Evolutionary conservation across 2,113 vertebrate species (phyloP).

Genomic region (Gopherus evgoodei): DNA sequence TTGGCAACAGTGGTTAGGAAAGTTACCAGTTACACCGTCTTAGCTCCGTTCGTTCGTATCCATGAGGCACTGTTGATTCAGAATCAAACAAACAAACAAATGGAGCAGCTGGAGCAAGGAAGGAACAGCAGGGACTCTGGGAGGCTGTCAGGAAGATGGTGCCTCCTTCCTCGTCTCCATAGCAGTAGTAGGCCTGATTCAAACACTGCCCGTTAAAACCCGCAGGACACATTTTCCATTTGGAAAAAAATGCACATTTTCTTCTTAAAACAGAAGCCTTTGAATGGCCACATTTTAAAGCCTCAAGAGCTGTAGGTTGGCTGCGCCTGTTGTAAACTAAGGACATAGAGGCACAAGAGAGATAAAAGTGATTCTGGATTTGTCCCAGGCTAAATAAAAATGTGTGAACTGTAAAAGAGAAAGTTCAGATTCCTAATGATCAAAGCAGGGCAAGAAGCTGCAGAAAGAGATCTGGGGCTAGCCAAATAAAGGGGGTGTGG

Average conservation of each 20-base stretch:
- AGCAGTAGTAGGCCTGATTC: neutral
- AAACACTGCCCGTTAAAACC: neutral
- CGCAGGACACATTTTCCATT: neutral
- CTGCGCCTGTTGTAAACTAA: neutral
- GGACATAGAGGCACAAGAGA: neutral
- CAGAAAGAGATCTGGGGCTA: neutral
- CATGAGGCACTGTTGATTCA: neutral
- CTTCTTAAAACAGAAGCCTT: neutral
- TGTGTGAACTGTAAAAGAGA: neutral
- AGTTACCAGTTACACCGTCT: neutral
- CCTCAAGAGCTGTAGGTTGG: neutral
- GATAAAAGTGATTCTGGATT: neutral
- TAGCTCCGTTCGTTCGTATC: neutral
- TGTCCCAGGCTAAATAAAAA: neutral
- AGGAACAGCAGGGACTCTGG: neutral
- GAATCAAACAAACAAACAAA: neutral
- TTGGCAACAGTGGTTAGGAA: accelerated
- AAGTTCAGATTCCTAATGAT: neutral
- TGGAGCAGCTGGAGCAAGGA: neutral
- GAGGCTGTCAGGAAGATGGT: neutral
- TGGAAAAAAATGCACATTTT: neutral
- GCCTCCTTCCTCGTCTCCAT: neutral
- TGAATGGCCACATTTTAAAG: neutral
- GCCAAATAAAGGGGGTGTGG: neutral
- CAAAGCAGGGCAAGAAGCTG: neutral